phyloP scores from a whole-genome alignment of 2,888 invertebrate species.

The Diarsia mendica region DNA sequence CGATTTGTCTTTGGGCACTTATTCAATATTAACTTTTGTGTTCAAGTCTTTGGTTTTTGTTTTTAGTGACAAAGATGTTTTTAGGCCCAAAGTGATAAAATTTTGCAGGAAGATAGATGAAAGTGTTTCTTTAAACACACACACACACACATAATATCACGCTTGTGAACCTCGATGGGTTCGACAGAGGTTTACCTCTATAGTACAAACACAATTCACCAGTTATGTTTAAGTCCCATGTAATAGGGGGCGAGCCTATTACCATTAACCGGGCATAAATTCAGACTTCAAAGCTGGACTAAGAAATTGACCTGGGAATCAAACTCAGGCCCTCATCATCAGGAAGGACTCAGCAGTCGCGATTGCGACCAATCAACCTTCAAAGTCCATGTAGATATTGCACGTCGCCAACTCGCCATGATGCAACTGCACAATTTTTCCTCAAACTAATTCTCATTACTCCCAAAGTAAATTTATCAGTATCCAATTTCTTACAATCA shows the following conservation, averaged over 20 bases:
- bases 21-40: constrained; percentile 36
- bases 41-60: constrained; percentile 6
- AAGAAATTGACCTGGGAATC: too few species aligned
- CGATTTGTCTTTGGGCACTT: constrained; percentile 44
- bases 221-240: too few species aligned
- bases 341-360: too few species aligned
- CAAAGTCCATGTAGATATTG: not conserved
- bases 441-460: constrained; percentile 15
- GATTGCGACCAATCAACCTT: not conserved
- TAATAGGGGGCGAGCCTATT: too few species aligned
- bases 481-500: constrained; percentile 10
- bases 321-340: too few species aligned
- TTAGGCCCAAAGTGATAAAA: not conserved
- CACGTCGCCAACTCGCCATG: not conserved
- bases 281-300: too few species aligned
- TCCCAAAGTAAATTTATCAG: constrained; percentile 1
- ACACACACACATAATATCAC: too few species aligned
- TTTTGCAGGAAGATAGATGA: not conserved
- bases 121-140: not conserved
- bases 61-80: not conserved
- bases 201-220: too few species aligned
- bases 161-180: too few species aligned
- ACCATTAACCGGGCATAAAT: too few species aligned
- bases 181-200: too few species aligned
- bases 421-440: constrained; percentile 9